These are phyloP conservation scores for Cydia pomonella DNA, from an alignment of 1,140 invertebrate species.

Conservation along the genomic window DNA sequence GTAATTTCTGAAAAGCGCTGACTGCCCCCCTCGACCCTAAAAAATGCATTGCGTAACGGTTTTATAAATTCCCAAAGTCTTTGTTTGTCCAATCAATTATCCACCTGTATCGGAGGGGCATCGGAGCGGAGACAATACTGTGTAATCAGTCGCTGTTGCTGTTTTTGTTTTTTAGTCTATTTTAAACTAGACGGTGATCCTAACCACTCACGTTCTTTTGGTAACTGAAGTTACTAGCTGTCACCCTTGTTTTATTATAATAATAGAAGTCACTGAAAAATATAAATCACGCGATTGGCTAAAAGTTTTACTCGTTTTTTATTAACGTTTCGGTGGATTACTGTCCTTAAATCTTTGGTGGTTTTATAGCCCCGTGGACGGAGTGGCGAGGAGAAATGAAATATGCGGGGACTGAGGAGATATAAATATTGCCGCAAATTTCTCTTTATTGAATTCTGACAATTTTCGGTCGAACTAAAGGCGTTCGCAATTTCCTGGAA, in stretches of 20 bases:
- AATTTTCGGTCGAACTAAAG: slow-evolving; percentile 31
- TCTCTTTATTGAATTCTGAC: slow-evolving; percentile 31
- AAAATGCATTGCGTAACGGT: slow-evolving; percentile 80
- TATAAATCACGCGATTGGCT: too few species aligned
- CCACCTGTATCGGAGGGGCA: slow-evolving; percentile 52
- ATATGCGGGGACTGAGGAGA: slow-evolving; percentile 24
- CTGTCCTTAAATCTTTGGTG: slow-evolving; percentile 21
- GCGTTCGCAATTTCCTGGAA: slow-evolving; percentile 32
- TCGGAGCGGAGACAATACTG: slow-evolving; percentile 40
- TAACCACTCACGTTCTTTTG: too few species aligned
- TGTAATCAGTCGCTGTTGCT: slow-evolving; percentile 40
- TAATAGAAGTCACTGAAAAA: too few species aligned
- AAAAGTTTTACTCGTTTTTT: slow-evolving; percentile 18
- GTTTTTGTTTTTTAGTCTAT: slow-evolving; percentile 30
- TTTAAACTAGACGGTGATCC: slow-evolving; percentile 16
- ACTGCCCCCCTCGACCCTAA: slow-evolving; percentile 71
- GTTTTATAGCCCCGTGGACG: slow-evolving; percentile 22
- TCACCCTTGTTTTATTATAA: too few species aligned
- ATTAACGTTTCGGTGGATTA: slow-evolving; percentile 18
- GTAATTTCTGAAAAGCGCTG: slow-evolving; percentile 77
- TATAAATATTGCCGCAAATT: slow-evolving; percentile 33
- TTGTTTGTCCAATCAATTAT: slow-evolving; percentile 76
- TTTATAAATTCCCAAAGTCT: slow-evolving; percentile 60
- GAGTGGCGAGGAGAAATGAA: slow-evolving; percentile 24
- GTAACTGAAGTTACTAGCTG: too few species aligned